Evolutionary conservation across 2,888 invertebrate species (phyloP), one percentile per base, ranked within the genome.

Genomic region (Xestoiulus laeticollis): DNA sequence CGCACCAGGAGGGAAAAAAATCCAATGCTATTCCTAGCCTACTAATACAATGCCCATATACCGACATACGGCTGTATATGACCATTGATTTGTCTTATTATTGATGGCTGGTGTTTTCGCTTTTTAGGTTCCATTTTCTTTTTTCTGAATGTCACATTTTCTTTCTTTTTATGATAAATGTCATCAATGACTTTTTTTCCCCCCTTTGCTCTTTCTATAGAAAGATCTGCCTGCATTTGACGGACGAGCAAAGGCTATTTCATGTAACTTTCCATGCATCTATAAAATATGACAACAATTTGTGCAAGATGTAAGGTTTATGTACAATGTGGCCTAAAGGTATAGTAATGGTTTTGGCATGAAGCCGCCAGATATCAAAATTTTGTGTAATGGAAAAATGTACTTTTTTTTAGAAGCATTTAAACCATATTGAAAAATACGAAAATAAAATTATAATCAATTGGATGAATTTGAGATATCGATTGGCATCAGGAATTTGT

Each of bases 51-150:
- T 26, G 68, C 68, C 53, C 53, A 53, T n/a, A n/a, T n/a, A 53
- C 53, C 16, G 53, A 1, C 68, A 26, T 22, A 22, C 22, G 68
- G 10, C 68, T 10, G 22, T 68, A 26, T 68, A 26, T 68, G 68
- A 68, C 68, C 68, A 68, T 68, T 68, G 68, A 68, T 68, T 68
- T 68, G 68, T 68, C 68, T 26, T 68, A 68, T 68, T 68, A 68
- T 68, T 68, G 68, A 68, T 68, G 68, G 68, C 68, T 26, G 26
- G 68, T 68, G 68, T 68, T 68, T 68, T 68, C 68, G 68, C 68
- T 68, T 68, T 38, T 68, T 26, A 68, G 68, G 68, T 22, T 68
- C 68, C 22, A 68, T 68, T 68, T 19, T 68, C 68, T 22, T 68
- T 68, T n/a, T 68, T 68, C 68, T 68, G 26, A 68, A 68, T 26